Base-by-base conservation (phyloP, 2,797 vertebrate genomes). In the Lemur catta region DNA sequence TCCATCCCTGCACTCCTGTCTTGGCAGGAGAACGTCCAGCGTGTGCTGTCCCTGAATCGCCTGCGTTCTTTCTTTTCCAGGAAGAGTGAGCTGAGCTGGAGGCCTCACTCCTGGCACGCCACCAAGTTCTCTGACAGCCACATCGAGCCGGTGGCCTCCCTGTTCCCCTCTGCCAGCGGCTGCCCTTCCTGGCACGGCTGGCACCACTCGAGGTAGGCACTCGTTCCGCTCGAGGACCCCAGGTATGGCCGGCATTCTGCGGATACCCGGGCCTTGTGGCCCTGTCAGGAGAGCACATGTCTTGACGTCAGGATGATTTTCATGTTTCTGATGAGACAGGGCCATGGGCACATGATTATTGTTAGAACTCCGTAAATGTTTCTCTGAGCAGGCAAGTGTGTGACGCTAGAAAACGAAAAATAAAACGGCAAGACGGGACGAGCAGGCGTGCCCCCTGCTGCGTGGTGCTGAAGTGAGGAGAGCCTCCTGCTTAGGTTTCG, bases 71-170 rank as follows among this genome's bases (percentile, higher is more conserved):
- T 93, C 69, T 93, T 97, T 98, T 88, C 46, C 98, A 99, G 99
- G 98, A 99, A 98, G 98, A 99, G 98, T 97, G 99, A 99, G 98
- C 98, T 99, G 95, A 98, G 99, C 98, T 99, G 99, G 98, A 99
- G 99, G 98, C 99, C 99, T 93, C 99, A 99, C 99, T 99, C 99
- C 97, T 99, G 99, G 99, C 99, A 99, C 0, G 98, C 99, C 11
- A 99, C 99, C 98, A 99, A 99, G 98, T 99, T 99, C 98, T 99
- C 98, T 1, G 99, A 99, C 97, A 98, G 97, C 98, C 99, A 99
- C 74, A 98, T 99, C 0, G 99, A 99, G 95, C 43, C 98, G 13
- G 96, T 98, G 93, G 99, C 99, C 97, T 98, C 98, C 63, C 99
- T 98, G 96, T 98, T 99, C 74, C 97, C 99, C 28, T 98, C 98